These are phyloP conservation scores for Bombus waltoni DNA, from an alignment of 1,140 invertebrate genomes.

Conservation along the genomic window DNA sequence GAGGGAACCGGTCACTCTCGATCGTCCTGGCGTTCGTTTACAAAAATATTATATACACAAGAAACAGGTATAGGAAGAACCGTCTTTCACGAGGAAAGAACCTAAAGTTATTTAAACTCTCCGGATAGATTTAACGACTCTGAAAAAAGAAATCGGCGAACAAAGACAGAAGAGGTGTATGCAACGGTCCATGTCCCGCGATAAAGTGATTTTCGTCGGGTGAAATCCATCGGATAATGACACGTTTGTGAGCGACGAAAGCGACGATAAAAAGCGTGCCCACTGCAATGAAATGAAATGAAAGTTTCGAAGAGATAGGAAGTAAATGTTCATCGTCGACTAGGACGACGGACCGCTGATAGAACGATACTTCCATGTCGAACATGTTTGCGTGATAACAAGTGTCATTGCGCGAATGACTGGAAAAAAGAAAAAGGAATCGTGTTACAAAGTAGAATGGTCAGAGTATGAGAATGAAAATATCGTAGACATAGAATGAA, in stretches of 20 bases:
- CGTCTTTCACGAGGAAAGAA: neutral
- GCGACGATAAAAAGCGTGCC: neutral
- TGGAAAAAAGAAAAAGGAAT: neutral
- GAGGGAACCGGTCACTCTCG: neutral
- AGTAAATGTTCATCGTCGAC: neutral
- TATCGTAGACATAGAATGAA: neutral
- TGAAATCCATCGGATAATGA: constrained; percentile 30
- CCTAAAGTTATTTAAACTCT: neutral
- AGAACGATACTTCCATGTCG: neutral
- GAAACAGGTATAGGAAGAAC: neutral
- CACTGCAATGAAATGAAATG: neutral
- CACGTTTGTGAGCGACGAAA: constrained; percentile 14
- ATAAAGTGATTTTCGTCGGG: constrained; percentile 25
- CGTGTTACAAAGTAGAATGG: neutral
- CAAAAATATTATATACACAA: neutral
- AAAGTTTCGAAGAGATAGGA: constrained; percentile 7
- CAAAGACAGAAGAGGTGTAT: neutral
- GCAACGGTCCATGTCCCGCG: neutral
- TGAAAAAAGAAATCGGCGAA: constrained; percentile 20
- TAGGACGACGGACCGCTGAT: neutral
- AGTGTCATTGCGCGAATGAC: neutral
- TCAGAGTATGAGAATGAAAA: neutral
- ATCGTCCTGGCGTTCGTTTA: neutral
- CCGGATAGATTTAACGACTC: neutral
- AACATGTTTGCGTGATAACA: neutral